Percentiles rank a stretch among this genome's conserved stretches.
These are phyloP conservation scores for Perodicticus potto DNA, from an alignment of 2,797 vertebrate genomes.

Conservation along the genomic window DNA sequence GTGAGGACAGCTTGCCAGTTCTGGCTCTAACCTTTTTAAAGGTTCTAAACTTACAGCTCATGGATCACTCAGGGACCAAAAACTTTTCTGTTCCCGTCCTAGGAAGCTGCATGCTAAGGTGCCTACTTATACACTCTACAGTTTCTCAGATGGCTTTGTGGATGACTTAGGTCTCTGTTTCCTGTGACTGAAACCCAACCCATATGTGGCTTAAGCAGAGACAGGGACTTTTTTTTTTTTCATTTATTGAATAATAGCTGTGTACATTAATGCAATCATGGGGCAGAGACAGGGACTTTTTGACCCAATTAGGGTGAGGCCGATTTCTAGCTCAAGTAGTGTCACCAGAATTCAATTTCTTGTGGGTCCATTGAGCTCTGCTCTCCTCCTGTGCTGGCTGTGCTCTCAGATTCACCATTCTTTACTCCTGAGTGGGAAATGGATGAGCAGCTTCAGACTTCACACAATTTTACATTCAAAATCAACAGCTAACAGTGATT, in stretches of 20 bases:
- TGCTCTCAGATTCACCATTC: neutral
- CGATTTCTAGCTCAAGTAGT: conserved; percentile 21
- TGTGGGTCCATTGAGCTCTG: neutral
- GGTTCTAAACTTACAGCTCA: neutral
- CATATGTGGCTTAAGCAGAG: neutral
- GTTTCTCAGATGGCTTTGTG: neutral
- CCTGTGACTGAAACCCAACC: neutral
- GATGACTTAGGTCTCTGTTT: conserved; percentile 40
- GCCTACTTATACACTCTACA: neutral
- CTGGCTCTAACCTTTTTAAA: neutral
- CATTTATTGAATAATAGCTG: no score
- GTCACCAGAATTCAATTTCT: neutral
- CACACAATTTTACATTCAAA: conserved; percentile 36
- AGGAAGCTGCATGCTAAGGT: neutral
- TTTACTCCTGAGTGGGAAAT: neutral
- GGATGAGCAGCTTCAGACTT: neutral
- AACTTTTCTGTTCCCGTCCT: neutral
- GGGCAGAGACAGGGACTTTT: neutral
- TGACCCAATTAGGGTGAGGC: neutral
- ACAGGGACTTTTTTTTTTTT: neutral
- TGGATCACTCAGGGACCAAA: neutral
- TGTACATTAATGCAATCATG: no score
- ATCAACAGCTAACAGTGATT: neutral
- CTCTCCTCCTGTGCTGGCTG: neutral
- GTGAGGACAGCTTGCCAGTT: neutral